These are phyloP conservation scores for Halcyon chelicuti DNA, from an alignment of 2,797 vertebrate species.

Conservation along the genomic window DNA sequence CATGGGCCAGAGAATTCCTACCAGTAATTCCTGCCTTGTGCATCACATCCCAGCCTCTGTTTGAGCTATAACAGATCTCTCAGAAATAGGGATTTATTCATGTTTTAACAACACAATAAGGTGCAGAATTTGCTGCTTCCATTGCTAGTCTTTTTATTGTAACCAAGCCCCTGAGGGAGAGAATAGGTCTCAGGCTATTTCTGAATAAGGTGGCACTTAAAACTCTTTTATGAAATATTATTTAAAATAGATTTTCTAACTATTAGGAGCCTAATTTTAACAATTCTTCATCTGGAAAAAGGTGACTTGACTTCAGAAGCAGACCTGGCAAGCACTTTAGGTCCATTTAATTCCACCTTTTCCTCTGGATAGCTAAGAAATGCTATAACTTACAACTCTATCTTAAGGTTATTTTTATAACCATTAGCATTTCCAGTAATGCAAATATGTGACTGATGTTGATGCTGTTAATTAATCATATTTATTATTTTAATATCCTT, in stretches of 20 bases:
- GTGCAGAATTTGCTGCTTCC: not conserved
- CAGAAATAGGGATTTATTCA: not conserved
- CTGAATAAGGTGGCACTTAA: not conserved
- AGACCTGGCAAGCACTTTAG: not conserved
- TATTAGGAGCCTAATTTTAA: not conserved
- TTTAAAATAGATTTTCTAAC: not conserved
- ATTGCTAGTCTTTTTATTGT: not conserved
- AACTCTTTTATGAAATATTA: not conserved
- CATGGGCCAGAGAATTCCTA: not conserved
- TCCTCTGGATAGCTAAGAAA: not conserved
- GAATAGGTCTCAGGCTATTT: not conserved
- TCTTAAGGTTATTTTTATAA: not conserved
- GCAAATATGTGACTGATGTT: not conserved
- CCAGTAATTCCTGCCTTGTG: not conserved
- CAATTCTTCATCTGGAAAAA: not conserved
- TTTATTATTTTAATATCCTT: constrained; percentile 7
- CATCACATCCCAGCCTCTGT: not conserved
- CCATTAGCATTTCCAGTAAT: not conserved
- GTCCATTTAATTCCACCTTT: not conserved
- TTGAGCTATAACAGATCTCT: not conserved
- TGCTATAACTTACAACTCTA: not conserved
- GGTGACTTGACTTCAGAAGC: not conserved
- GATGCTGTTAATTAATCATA: not conserved
- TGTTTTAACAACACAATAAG: not conserved
- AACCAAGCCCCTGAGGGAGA: not conserved